Evolutionary conservation across 2,797 vertebrate species (phyloP).

Genomic region (Eurystomus glaucurus): DNA sequence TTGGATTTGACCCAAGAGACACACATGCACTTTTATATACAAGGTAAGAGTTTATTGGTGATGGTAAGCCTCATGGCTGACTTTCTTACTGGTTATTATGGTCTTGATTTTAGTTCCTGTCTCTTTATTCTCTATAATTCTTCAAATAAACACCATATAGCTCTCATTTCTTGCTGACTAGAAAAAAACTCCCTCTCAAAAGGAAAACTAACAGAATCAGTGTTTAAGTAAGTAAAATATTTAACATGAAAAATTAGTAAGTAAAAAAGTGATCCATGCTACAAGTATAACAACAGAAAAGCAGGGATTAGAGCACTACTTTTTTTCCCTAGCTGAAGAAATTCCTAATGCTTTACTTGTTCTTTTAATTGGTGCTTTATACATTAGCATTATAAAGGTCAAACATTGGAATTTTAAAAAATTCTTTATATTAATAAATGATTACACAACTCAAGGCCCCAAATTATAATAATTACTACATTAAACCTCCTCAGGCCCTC

Average conservation of each 20-base stretch:
- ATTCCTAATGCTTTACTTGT: background rate
- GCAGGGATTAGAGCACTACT: background rate
- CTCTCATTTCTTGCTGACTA: background rate
- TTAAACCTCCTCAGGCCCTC: background rate
- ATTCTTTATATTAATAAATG: background rate
- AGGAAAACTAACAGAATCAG: background rate
- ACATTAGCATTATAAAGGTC: background rate
- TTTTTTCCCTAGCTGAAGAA: background rate
- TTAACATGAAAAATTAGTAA: background rate
- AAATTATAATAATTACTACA: background rate
- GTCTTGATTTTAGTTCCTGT: background rate
- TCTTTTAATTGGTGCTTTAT: background rate
- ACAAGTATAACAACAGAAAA: background rate
- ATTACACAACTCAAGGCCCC: background rate
- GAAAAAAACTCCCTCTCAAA: background rate
- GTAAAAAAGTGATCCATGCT: background rate
- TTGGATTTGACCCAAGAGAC: slow-evolving; percentile 11
- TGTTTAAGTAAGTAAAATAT: background rate
- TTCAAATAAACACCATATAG: background rate
- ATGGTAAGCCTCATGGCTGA: background rate
- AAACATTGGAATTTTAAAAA: background rate
- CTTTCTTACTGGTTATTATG: background rate
- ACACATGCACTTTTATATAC: background rate
- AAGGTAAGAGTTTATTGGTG: slow-evolving; percentile 9
- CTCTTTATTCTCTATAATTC: background rate